Percentiles rank a stretch among this genome's conserved stretches.
These are phyloP conservation scores for Sebastes itinus DNA, from an alignment of 2,797 vertebrate species.

Conservation along the genomic window DNA sequence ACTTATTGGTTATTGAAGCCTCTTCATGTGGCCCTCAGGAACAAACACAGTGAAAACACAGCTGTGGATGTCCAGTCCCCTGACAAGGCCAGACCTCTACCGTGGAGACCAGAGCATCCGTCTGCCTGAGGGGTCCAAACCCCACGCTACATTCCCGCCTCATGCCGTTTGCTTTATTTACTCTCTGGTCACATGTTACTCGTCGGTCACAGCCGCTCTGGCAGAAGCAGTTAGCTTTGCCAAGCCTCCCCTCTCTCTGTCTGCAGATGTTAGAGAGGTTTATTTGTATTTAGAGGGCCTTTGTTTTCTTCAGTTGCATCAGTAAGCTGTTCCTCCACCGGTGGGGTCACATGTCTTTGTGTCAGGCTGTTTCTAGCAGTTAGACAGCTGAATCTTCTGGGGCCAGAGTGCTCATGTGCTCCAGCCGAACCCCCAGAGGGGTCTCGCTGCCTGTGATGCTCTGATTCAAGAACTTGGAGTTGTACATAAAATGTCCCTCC, in stretches of 20 bases:
- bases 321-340: slow-evolving; percentile 57
- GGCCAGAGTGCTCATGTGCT: slow-evolving; percentile 20
- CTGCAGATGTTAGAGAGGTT: slow-evolving; percentile 70
- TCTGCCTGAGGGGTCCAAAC: slow-evolving; percentile 59
- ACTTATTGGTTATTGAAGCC: slow-evolving; percentile 44
- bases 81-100: slow-evolving; percentile 53
- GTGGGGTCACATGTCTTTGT: slow-evolving; percentile 58
- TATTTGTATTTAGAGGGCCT: slow-evolving; percentile 71
- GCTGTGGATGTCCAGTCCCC: slow-evolving; percentile 73
- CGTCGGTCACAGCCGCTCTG: slow-evolving; percentile 52
- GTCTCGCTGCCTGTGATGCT: slow-evolving; percentile 20
- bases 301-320: slow-evolving; percentile 74
- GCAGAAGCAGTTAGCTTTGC: slow-evolving; percentile 63
- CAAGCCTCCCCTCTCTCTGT: slow-evolving; percentile 26
- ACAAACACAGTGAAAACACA: slow-evolving; percentile 80
- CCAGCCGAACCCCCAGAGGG: slow-evolving; percentile 8
- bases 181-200: slow-evolving; percentile 70
- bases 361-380: slow-evolving; percentile 55
- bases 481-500: background rate
- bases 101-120: slow-evolving; percentile 57
- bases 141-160: slow-evolving; percentile 55
- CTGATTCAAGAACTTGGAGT: slow-evolving; percentile 11
- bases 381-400: slow-evolving; percentile 54
- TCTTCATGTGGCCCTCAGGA: slow-evolving; percentile 65
- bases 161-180: slow-evolving; percentile 71